Conservation (phyloP, 2,113 vertebrate genomes). For the Dicentrarchus labrax region DNA sequence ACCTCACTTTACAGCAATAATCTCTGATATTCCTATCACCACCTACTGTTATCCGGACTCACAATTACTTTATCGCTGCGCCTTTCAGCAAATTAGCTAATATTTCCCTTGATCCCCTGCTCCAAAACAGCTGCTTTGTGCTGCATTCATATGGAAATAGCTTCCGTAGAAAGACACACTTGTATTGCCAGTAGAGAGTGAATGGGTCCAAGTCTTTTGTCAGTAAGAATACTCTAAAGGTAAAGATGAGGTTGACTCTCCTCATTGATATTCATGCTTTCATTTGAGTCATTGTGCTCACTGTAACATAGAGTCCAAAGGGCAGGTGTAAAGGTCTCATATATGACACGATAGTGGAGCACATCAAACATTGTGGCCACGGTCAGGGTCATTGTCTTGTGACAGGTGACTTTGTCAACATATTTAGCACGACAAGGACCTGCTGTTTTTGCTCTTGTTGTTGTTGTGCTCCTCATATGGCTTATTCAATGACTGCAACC, state of each 20-base stretch:
- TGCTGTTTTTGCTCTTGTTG: neutral
- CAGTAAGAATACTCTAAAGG: neutral
- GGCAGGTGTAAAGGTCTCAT: neutral
- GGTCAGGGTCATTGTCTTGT: conserved; percentile 13
- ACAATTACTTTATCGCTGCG: conserved; percentile 34
- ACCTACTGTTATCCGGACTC: conserved; percentile 19
- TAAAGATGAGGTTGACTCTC: neutral
- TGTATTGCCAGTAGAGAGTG: neutral
- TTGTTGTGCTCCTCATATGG: neutral
- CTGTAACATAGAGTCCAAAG: neutral
- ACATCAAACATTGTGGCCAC: neutral
- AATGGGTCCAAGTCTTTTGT: neutral
- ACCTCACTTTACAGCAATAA: conserved; percentile 25
- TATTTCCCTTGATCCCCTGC: neutral
- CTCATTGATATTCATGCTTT: conserved; percentile 32
- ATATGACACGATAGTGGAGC: neutral
- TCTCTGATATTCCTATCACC: conserved; percentile 32
- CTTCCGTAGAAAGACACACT: neutral
- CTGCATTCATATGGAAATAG: conserved; percentile 34
- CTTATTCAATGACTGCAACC: neutral
- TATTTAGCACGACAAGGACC: neutral
- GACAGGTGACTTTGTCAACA: conserved; percentile 9
- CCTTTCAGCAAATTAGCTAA: conserved; percentile 50
- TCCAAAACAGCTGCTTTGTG: conserved; percentile 11
- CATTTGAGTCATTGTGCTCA: conserved; percentile 16